Percentiles rank a stretch among this genome's conserved stretches.
Conservation (phyloP, 2,113 vertebrate species). For the Bujurquina vittata region DNA sequence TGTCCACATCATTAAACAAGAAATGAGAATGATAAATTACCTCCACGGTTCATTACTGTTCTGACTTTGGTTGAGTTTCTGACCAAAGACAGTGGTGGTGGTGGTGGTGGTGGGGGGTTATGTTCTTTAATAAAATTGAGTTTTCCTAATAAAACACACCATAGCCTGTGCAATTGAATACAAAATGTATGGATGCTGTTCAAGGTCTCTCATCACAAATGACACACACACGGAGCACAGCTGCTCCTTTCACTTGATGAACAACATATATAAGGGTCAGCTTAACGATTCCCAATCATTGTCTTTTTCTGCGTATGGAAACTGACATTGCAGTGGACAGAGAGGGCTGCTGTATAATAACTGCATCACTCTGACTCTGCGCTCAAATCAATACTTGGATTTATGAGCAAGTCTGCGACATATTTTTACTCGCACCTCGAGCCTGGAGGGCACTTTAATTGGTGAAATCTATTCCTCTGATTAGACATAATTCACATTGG, state of each 20-base stretch:
- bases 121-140: neutral
- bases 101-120: neutral
- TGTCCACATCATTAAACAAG: constrained; percentile 18
- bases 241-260: neutral
- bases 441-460: constrained; percentile 73
- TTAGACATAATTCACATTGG: constrained; percentile 75
- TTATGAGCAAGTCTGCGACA: constrained; percentile 60
- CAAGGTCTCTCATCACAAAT: constrained; percentile 24
- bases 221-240: neutral
- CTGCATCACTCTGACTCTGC: constrained; percentile 50
- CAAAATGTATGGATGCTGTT: neutral
- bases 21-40: constrained; percentile 17
- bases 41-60: neutral
- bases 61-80: constrained; percentile 13
- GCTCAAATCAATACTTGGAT: constrained; percentile 74
- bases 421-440: constrained; percentile 63
- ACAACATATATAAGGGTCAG: constrained; percentile 18
- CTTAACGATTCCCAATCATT: constrained; percentile 38
- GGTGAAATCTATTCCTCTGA: constrained; percentile 75
- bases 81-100: neutral
- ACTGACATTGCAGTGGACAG: constrained; percentile 26
- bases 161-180: neutral
- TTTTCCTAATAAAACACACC: neutral
- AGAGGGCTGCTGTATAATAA: constrained; percentile 48
- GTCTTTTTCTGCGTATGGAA: constrained; percentile 20